phyloP scores from a whole-genome alignment of 2,113 vertebrate species.

The Odontesthes bonariensis region DNA sequence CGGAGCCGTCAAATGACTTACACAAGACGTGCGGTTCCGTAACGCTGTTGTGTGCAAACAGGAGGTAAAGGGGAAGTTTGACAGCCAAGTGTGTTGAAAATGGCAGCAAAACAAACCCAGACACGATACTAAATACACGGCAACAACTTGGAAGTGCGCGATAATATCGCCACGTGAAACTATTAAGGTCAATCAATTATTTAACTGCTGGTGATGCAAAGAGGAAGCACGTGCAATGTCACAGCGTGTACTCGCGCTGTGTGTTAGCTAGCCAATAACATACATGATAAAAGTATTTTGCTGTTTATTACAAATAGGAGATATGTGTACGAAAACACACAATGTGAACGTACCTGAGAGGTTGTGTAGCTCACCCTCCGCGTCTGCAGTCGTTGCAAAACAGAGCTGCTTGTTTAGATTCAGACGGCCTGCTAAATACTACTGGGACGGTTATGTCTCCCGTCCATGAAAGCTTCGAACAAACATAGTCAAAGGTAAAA shows the following conservation, averaged over 20 bases:
- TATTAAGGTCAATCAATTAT: neutral
- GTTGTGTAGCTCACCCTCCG: neutral
- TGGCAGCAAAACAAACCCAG: neutral
- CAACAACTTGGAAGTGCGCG: neutral
- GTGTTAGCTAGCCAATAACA: slow-evolving; percentile 28
- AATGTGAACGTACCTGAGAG: neutral
- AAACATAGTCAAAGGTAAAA: slow-evolving; percentile 51
- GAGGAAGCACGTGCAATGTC: slow-evolving; percentile 59
- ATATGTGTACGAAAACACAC: too few species aligned
- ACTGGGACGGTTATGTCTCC: slow-evolving; percentile 35
- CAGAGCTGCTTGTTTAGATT: neutral
- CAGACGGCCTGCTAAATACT: slow-evolving; percentile 28
- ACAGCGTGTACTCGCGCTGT: neutral
- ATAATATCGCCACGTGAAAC: neutral
- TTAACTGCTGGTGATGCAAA: neutral
- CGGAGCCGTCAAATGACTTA: too few species aligned
- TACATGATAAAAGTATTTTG: neutral
- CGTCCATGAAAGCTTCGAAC: slow-evolving; percentile 52
- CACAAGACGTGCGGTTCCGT: too few species aligned
- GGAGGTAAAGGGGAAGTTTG: neutral
- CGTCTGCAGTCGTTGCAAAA: neutral
- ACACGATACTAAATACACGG: neutral
- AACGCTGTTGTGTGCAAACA: neutral
- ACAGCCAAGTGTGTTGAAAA: neutral
- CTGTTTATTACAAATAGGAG: neutral